Evolutionary conservation across 2,888 invertebrate species (phyloP).

Genomic region (Myopa testacea): DNA sequence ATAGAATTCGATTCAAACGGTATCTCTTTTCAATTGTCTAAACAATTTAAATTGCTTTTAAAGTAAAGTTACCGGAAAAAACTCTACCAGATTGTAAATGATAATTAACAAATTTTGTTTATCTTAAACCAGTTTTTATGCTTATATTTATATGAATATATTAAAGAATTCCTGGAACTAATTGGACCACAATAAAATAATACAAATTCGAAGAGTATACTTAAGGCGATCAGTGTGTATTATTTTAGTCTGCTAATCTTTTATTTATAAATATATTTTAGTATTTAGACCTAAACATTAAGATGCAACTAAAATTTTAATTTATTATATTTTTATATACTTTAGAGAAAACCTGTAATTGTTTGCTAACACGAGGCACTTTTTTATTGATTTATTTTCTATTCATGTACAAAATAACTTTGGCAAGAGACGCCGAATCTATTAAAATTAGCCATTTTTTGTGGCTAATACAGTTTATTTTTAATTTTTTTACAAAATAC

Average conservation of each 20-base stretch:
- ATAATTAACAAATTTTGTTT: not conserved
- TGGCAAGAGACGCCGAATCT: not conserved
- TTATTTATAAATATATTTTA: not conserved
- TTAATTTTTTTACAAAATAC: conserved; percentile 32
- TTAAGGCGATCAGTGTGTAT: too few relatives aligned
- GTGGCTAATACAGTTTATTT: conserved; percentile 42
- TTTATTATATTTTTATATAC: not conserved
- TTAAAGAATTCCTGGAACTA: too few relatives aligned
- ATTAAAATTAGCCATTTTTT: conserved; percentile 36
- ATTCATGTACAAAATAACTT: conserved; percentile 35
- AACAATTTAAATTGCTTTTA: conserved; percentile 8
- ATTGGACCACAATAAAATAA: too few relatives aligned
- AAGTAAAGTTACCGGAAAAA: not conserved
- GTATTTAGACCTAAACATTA: not conserved
- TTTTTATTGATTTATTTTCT: conserved; percentile 26
- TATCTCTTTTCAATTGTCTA: not conserved
- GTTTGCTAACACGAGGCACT: conserved; percentile 17
- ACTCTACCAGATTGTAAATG: not conserved
- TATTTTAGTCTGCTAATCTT: not conserved
- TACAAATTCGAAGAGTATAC: too few relatives aligned
- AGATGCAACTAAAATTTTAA: not conserved
- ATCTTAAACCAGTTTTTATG: not conserved
- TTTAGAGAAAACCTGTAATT: not conserved
- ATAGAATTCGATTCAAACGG: not conserved
- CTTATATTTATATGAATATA: not conserved